Conservation (phyloP, 2,888 invertebrate species). For the Lochmaea crataegi region DNA sequence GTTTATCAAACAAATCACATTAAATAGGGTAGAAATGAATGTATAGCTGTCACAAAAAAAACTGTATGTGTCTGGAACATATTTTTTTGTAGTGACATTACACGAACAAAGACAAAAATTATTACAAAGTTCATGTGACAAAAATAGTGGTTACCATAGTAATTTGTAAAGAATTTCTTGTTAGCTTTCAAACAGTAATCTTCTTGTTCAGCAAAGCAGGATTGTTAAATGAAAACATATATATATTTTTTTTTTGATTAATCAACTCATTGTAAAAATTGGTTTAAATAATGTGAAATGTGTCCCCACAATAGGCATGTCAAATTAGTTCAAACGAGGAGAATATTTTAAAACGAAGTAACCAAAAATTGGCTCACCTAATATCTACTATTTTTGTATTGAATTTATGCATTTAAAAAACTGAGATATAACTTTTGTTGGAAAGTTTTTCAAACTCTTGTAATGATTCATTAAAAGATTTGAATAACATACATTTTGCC, state of each 20-base stretch:
- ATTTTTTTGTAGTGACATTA: no score
- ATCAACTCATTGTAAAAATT: slow-evolving; percentile 16
- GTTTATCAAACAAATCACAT: no score
- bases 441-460: no score
- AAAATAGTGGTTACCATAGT: no score
- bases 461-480: no score
- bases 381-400: neutral
- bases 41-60: no score
- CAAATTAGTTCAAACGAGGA: neutral
- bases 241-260: slow-evolving; percentile 16
- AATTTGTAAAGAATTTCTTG: slow-evolving; percentile 1
- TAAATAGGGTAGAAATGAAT: no score
- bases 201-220: slow-evolving; percentile 11
- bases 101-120: no score
- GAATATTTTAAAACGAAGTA: neutral
- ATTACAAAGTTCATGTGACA: no score
- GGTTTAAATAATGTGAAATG: slow-evolving; percentile 17
- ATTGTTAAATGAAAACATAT: slow-evolving; percentile 5
- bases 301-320: slow-evolving; percentile 10
- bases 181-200: slow-evolving; percentile 23
- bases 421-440: no score
- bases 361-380: neutral
- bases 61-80: no score
- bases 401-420: neutral
- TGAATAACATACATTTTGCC: neutral